phyloP scores from a whole-genome alignment of 2,113 vertebrate genomes.

The Emydocephalus ijimae region DNA sequence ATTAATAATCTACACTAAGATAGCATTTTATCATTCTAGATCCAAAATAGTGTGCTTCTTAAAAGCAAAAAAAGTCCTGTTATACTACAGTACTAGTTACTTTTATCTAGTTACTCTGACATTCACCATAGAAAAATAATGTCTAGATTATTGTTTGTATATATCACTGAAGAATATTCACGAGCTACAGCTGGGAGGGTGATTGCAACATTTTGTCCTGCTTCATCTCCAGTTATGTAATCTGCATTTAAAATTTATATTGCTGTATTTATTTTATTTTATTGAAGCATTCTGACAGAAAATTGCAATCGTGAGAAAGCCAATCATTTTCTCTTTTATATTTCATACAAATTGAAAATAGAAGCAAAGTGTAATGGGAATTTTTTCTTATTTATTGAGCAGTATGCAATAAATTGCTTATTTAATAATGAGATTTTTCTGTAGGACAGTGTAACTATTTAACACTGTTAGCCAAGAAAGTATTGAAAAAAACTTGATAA shows the following conservation, averaged over 20 bases:
- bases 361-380: constrained; percentile 22
- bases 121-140: not conserved
- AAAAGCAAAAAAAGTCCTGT: not conserved
- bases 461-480: constrained; percentile 56
- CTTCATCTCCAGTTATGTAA: not conserved
- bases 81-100: not conserved
- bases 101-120: not conserved
- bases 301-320: not conserved
- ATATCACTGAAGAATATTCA: not conserved
- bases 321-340: not conserved
- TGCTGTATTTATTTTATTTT: not conserved
- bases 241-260: not conserved
- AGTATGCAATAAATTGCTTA: constrained; percentile 21
- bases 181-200: not conserved
- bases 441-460: constrained; percentile 54
- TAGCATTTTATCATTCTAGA: not conserved
- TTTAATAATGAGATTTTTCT: constrained; percentile 57
- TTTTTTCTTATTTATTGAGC: constrained; percentile 16
- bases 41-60: not conserved
- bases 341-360: not conserved
- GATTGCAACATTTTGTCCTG: not conserved
- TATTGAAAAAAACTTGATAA: constrained; percentile 62
- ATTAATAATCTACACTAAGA: not conserved
- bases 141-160: not conserved
- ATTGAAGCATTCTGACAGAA: not conserved